Conservation (phyloP, 1,140 invertebrate species). For the Zaprionus ghesquierei region DNA sequence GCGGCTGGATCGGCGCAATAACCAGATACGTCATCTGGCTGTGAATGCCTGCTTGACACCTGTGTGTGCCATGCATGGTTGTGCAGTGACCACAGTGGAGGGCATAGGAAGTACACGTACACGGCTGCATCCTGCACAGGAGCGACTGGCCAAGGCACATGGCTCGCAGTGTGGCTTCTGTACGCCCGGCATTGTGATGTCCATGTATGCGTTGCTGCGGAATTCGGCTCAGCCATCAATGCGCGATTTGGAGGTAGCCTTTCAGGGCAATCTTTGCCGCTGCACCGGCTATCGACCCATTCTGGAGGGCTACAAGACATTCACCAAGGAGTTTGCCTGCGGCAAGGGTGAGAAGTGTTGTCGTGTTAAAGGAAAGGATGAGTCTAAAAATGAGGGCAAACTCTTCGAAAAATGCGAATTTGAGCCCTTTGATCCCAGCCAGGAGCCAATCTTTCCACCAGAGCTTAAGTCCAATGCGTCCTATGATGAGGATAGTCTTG, state of each 20-base stretch:
- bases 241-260: conserved; percentile 91
- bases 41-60: conserved; percentile 95
- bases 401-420: conserved; percentile 88
- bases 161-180: conserved; percentile 96
- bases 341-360: conserved; percentile 83
- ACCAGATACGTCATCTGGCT: conserved; percentile 91
- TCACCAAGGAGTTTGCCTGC: conserved; percentile 90
- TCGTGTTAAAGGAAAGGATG: conserved; percentile 59
- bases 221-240: conserved; percentile 86
- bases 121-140: conserved; percentile 91
- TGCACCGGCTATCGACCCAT: conserved; percentile 96
- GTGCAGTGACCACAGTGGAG: conserved; percentile 94
- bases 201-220: conserved; percentile 93
- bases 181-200: conserved; percentile 96
- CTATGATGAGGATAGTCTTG: conserved; percentile 87
- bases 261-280: conserved; percentile 95
- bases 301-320: conserved; percentile 93
- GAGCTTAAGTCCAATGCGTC: conserved; percentile 89
- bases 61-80: conserved; percentile 91
- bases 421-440: conserved; percentile 90
- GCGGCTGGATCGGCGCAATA: conserved; percentile 85
- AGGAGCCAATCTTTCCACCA: conserved; percentile 97
- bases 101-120: conserved; percentile 90
- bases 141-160: conserved; percentile 92
- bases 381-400: conserved; percentile 73